Base-by-base conservation (phyloP, 1,140 invertebrate species). In the Apis laboriosa region DNA sequence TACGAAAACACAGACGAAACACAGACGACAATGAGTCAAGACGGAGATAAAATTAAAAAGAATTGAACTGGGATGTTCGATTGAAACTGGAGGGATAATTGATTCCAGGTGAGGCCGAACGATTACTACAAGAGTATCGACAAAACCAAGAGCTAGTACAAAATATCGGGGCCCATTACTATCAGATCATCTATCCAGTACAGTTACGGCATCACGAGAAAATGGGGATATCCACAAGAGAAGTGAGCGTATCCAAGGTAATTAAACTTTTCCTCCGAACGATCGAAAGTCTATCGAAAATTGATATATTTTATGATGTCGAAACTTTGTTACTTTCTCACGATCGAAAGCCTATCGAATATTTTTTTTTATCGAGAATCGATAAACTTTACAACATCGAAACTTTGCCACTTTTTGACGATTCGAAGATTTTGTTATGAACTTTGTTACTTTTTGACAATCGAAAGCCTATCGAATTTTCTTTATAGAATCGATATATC, bases 171-270 rank as follows among this genome's bases (percentile, higher is more conserved):
- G 96, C 96, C 70, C 97, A 98, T 93, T 98, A 97, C 93, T 98
- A 98, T 95, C 97, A 98, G 94, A 98, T 99, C 93, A 98, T 98
- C 90, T 98, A 98, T 95, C 98, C 98, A 80, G 97, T 98, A 88
- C 98, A 98, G 95, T 95, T 98, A 92, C 96, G 98, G 81, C 97
- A 98, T 94, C 97, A 98, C 95, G 97, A 98, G 95, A 98, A 98
- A 95, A 97, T 98, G 97, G 98, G 98, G 91, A 98, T 98, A 92
- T 98, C 97, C 86, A 98, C 97, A 80, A 95, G 97, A 92, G 97
- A 98, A 95, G 96, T 97, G 92, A 97, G 96, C 94, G 95, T 96
- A 90, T 95, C 96, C 90, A 97, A 97, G 96, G 97, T 97, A 95
- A 95, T 95, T 64, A 28, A 8, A 1, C 9, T 17, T 9, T 8